phyloP scores from a whole-genome alignment of 2,113 vertebrate species.

The Pseudorectes ferrugineus region DNA sequence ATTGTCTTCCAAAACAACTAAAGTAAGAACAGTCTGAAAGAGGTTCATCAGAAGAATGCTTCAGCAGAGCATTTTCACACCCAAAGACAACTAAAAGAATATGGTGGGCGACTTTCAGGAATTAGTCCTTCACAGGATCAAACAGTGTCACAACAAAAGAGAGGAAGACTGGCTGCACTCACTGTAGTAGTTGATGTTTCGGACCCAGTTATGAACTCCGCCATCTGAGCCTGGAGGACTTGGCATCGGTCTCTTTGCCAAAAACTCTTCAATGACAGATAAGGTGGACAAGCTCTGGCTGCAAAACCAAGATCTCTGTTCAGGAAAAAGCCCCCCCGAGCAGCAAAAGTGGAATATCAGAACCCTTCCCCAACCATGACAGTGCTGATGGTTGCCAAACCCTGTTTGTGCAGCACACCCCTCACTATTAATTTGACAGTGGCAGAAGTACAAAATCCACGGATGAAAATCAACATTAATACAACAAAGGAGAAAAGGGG shows the following conservation, averaged over 20 bases:
- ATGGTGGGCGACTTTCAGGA: background rate
- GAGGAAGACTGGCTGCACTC: constrained; percentile 65
- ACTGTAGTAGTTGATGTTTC: constrained; percentile 95
- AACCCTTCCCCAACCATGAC: background rate
- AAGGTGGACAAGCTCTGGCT: constrained; percentile 98
- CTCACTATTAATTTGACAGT: background rate
- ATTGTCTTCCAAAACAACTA: background rate
- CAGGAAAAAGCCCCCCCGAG: background rate
- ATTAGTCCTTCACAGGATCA: background rate
- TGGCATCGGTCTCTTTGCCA: constrained; percentile 86
- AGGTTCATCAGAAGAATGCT: background rate
- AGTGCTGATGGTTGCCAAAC: background rate
- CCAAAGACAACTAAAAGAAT: background rate
- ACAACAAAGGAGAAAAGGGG: background rate
- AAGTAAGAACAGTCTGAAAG: background rate
- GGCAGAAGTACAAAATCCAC: background rate
- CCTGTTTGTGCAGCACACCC: background rate
- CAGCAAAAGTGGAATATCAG: background rate
- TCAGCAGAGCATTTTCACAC: background rate
- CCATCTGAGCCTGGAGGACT: constrained; percentile 70
- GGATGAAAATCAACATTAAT: background rate
- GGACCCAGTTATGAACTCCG: constrained; percentile 85
- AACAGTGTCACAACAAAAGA: background rate
- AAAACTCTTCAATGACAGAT: constrained; percentile 95
- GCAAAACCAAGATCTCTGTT: constrained; percentile 42